phyloP scores from a whole-genome alignment of 1,140 invertebrate species.

The Calosoma granatense region DNA sequence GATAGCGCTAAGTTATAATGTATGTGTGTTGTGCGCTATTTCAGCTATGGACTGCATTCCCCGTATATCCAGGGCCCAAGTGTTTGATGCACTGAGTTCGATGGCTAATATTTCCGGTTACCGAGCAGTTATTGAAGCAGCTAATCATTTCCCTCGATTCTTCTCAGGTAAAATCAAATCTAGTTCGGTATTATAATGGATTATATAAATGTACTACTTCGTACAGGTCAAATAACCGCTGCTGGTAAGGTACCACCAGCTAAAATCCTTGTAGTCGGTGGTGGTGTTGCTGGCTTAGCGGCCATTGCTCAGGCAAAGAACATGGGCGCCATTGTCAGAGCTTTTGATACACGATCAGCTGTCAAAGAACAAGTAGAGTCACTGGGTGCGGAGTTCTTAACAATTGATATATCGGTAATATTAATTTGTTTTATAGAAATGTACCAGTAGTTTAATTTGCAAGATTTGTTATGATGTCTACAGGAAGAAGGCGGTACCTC shows the following conservation, averaged over 20 bases:
- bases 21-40: too few relatives aligned
- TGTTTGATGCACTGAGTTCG: conserved; percentile 82
- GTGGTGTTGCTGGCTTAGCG: conserved; percentile 78
- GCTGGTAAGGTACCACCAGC: conserved; percentile 78
- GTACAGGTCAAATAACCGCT: conserved; percentile 71
- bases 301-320: conserved; percentile 77
- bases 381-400: conserved; percentile 77
- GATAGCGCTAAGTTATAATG: too few relatives aligned
- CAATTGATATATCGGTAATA: conserved; percentile 60
- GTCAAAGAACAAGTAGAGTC: conserved; percentile 86
- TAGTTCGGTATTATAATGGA: too few relatives aligned
- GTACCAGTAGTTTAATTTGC: too few relatives aligned
- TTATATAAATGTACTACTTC: not conserved
- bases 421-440: conserved; percentile 14
- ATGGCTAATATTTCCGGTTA: conserved; percentile 92
- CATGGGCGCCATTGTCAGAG: conserved; percentile 82
- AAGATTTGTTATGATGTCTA: conserved; percentile 14
- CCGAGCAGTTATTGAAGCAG: conserved; percentile 79
- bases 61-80: conserved; percentile 72
- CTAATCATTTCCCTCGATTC: conserved; percentile 81
- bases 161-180: conserved; percentile 54
- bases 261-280: conserved; percentile 78
- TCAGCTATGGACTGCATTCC: conserved; percentile 81
- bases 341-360: conserved; percentile 76
- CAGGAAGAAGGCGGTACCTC: conserved; percentile 75